A percentile compares a stretch with the other conserved stretches of the same genome.
phyloP scores from a whole-genome alignment of 2,113 vertebrate species.

The Hylia prasina region DNA sequence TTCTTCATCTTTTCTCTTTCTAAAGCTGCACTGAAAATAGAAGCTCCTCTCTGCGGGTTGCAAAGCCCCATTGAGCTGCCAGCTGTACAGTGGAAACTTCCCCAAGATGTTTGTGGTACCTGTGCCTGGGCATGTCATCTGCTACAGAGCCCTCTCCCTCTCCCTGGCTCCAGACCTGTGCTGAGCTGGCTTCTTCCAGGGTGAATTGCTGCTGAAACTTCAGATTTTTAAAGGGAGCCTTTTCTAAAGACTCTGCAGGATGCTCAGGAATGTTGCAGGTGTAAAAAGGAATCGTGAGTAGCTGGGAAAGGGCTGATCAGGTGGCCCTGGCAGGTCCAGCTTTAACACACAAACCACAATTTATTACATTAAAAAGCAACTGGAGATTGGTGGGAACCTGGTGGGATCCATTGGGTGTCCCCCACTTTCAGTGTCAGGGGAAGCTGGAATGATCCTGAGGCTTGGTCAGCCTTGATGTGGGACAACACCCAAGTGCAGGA shows the following conservation, averaged over 20 bases:
- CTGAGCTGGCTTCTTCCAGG: slow-evolving; percentile 27
- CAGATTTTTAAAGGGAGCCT: background rate
- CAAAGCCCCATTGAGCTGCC: background rate
- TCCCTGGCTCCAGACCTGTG: background rate
- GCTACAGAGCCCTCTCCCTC: background rate
- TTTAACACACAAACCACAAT: background rate
- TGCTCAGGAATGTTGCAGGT: background rate
- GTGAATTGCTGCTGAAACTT: background rate
- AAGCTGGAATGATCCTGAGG: rapidly evolving
- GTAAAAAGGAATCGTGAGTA: background rate
- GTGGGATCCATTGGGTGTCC: background rate
- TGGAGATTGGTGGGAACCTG: background rate
- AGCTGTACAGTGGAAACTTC: background rate
- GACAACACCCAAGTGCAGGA: background rate
- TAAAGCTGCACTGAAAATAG: background rate
- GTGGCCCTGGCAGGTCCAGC: background rate
- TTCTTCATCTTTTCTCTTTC: background rate
- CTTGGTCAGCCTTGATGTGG: background rate
- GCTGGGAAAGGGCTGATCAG: background rate
- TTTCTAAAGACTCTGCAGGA: background rate
- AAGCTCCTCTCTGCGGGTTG: background rate
- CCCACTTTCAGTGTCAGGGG: rapidly evolving
- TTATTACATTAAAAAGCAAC: background rate
- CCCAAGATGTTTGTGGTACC: background rate
- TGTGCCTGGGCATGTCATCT: background rate